A percentile compares a stretch with the other conserved stretches of the same genome.
These are phyloP conservation scores for Nannospalax galili DNA, from an alignment of 2,113 vertebrate genomes.

Conservation along the genomic window DNA sequence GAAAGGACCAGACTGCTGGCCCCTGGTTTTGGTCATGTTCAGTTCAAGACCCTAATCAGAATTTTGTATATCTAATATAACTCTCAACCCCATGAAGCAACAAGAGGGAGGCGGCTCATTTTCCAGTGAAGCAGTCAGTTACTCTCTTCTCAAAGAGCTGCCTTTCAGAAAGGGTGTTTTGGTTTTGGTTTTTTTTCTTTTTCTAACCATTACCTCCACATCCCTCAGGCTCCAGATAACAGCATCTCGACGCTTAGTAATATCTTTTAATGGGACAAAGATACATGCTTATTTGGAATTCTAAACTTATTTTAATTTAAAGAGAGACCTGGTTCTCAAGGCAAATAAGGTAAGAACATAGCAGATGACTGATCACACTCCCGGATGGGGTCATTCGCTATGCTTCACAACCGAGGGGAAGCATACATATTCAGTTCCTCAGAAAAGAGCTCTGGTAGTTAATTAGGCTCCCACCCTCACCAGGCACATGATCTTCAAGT, in stretches of 20 bases:
- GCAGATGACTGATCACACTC: too few relatives aligned
- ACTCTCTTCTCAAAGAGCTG: neutral
- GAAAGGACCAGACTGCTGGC: neutral
- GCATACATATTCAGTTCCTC: neutral
- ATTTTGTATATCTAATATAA: neutral
- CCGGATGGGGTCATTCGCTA: rapidly evolving
- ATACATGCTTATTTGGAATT: neutral
- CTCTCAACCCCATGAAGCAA: neutral
- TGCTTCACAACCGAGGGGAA: neutral
- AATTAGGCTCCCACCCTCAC: neutral
- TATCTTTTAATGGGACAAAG: neutral
- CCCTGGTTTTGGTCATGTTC: neutral
- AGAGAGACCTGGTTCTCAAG: neutral
- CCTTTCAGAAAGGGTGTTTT: neutral
- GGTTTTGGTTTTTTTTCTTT: too few relatives aligned
- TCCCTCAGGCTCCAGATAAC: neutral
- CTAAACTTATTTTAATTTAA: neutral
- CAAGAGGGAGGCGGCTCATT: neutral
- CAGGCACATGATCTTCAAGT: neutral
- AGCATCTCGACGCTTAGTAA: neutral
- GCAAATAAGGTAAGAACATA: neutral
- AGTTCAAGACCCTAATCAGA: neutral
- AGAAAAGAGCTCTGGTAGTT: neutral
- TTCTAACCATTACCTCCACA: neutral
- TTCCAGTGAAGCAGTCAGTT: neutral